Percentiles rank a stretch among this genome's conserved stretches.
Evolutionary conservation across 1,140 invertebrate species (phyloP).

Genomic region (Ladona fulva): DNA sequence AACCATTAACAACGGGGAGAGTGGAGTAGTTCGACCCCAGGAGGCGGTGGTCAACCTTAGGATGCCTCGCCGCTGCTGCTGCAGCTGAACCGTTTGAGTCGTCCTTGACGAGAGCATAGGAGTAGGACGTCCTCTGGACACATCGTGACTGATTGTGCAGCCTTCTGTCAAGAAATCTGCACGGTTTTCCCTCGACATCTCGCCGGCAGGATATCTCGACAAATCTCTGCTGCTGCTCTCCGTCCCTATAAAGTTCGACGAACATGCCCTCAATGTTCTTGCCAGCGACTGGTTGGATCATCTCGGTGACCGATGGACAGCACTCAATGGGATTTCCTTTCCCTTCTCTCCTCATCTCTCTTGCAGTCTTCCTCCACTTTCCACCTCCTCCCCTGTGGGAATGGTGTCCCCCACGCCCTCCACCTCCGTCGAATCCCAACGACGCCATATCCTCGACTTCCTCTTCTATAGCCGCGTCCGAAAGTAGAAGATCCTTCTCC

Average conservation of each 20-base stretch:
- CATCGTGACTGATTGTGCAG: conserved; percentile 61
- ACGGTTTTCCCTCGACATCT: conserved; percentile 60
- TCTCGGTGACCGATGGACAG: conserved; percentile 66
- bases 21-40: conserved; percentile 42
- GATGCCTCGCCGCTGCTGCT: conserved; percentile 36
- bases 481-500: background rate
- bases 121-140: conserved; percentile 74
- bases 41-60: conserved; percentile 34
- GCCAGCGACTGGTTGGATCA: conserved; percentile 66
- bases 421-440: background rate
- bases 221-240: conserved; percentile 47
- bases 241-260: conserved; percentile 51
- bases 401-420: background rate
- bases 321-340: conserved; percentile 45
- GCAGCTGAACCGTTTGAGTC: conserved; percentile 28
- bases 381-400: background rate
- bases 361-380: background rate
- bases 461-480: background rate
- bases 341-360: background rate
- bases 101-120: conserved; percentile 65
- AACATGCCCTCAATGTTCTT: conserved; percentile 58
- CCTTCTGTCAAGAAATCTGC: conserved; percentile 61
- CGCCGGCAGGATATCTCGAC: conserved; percentile 69
- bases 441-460: background rate
- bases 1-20: conserved; percentile 37